Evolutionary conservation across 2,113 vertebrate species (phyloP).

Genomic region (Platysteira castanea): DNA sequence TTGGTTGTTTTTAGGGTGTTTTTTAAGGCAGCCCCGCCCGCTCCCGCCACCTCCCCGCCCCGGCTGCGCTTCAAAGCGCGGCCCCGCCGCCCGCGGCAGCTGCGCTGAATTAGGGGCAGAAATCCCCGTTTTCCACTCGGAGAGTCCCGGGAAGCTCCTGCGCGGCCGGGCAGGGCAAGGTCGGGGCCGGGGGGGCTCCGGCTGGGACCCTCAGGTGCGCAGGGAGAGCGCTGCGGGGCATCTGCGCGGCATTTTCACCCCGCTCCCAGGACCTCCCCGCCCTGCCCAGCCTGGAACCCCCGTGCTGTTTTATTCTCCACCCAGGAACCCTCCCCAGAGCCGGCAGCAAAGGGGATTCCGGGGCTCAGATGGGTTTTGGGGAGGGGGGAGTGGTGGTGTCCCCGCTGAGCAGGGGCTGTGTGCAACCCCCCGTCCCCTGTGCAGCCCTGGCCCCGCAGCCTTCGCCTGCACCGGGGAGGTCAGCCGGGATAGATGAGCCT

Average conservation of each 20-base stretch:
- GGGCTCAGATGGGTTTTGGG: background rate
- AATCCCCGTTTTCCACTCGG: background rate
- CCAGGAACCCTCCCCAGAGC: background rate
- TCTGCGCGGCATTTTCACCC: rapidly evolving
- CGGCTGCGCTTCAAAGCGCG: background rate
- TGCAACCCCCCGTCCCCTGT: background rate
- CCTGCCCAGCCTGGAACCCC: background rate
- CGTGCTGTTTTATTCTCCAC: background rate
- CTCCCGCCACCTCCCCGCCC: background rate
- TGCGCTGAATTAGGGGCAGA: background rate
- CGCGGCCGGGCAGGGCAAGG: background rate
- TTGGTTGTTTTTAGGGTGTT: background rate
- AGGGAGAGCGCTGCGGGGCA: background rate
- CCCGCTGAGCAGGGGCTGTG: background rate
- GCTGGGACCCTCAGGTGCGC: background rate
- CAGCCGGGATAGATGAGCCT: background rate
- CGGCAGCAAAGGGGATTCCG: background rate
- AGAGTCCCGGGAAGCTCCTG: background rate
- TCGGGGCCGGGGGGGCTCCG: background rate
- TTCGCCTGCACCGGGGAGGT: background rate
- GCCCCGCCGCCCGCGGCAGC: background rate
- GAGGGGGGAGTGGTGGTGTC: too few species aligned
- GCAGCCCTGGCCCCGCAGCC: background rate
- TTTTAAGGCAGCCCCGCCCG: background rate
- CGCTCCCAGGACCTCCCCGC: rapidly evolving